Base-by-base conservation (phyloP, 2,797 vertebrate genomes). In the Leuciscus waleckii region DNA sequence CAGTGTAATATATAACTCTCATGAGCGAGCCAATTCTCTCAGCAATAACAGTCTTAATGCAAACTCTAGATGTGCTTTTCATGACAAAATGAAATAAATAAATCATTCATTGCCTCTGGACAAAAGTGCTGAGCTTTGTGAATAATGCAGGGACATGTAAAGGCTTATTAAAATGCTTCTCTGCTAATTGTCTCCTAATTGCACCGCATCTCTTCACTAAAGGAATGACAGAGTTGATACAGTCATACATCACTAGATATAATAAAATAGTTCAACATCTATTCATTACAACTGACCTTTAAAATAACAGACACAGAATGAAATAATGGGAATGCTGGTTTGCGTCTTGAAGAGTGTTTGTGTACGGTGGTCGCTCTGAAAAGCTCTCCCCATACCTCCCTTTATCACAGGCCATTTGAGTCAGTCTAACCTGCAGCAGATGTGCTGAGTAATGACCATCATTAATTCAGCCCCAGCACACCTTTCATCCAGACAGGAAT, bases 91-190 rank as follows among this genome's bases (percentile, higher is more conserved):
- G 68, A 81, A 89, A 84, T 87, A 90, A 89, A 88, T 90, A 88
- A 87, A 81, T 85, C 86, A 88, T 75, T 74, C 13, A 86, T 84
- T n/a, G 87, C 88, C 87, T 80, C 81, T 75, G 81, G 90, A 88
- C 79, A 87, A 76, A 85, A 83, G 39, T 58, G 82, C 81, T 63
- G 81, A 82, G 85, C 80, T 73, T 86, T 85, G 70, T 89, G 80
- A 90, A 89, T 91, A 90, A 90, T 90, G 83, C 73, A 91, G 67
- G 83, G 70, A 77, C 35, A 71, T 87, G 84, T 87, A 89, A 91
- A 88, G 54, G 71, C 83, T 83, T 84, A 88, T 85, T 88, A 90
- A 89, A 81, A 79, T 46, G 86, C 69, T 79, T 86, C 67, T 88
- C 76, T 82, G 82, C 43, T 90, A 89, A 90, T 85, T 89, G 87